Percentiles rank a stretch among this genome's conserved stretches.
Evolutionary conservation across 2,888 invertebrate genomes (phyloP).

Genomic region (Liodrosophila aerea): DNA sequence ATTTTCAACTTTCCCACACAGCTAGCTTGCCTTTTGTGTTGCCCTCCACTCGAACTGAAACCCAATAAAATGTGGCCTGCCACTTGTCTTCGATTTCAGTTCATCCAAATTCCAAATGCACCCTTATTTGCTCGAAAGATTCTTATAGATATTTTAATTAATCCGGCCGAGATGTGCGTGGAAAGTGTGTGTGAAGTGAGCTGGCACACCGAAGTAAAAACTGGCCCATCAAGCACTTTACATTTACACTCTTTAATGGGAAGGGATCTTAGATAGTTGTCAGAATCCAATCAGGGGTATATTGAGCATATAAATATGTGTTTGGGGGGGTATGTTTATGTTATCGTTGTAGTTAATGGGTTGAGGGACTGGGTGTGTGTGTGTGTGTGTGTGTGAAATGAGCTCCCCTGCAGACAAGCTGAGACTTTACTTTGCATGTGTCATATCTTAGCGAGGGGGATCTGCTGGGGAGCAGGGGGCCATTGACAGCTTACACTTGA

Average conservation of each 20-base stretch:
- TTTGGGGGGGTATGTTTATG: slow-evolving; percentile 24
- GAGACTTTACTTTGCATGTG: slow-evolving; percentile 25
- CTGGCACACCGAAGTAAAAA: too few relatives aligned
- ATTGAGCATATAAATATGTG: too few relatives aligned
- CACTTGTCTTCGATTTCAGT: slow-evolving; percentile 68
- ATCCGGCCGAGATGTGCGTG: slow-evolving; percentile 33
- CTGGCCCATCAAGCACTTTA: slow-evolving; percentile 17
- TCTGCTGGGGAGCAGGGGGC: slow-evolving; percentile 3
- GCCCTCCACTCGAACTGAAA: slow-evolving; percentile 28
- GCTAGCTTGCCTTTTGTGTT: slow-evolving; percentile 36
- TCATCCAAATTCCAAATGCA: slow-evolving; percentile 53
- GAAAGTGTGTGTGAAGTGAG: slow-evolving; percentile 65
- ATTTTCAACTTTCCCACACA: slow-evolving; percentile 73
- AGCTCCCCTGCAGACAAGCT: slow-evolving; percentile 41
- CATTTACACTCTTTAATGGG: slow-evolving; percentile 21
- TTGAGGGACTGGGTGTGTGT: slow-evolving; percentile 16
- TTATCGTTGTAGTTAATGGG: slow-evolving; percentile 56
- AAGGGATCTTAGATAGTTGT: slow-evolving; percentile 11
- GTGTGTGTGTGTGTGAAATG: slow-evolving; percentile 25
- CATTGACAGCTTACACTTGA: slow-evolving; percentile 41
- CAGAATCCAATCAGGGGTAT: slow-evolving; percentile 29
- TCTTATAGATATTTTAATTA: slow-evolving; percentile 72
- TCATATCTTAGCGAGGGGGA: slow-evolving; percentile 12
- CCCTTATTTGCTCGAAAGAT: slow-evolving; percentile 48
- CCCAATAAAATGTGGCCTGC: slow-evolving; percentile 58